Evolutionary conservation across 2,113 vertebrate genomes (phyloP).

Genomic region (Semicossyphus pulcher): DNA sequence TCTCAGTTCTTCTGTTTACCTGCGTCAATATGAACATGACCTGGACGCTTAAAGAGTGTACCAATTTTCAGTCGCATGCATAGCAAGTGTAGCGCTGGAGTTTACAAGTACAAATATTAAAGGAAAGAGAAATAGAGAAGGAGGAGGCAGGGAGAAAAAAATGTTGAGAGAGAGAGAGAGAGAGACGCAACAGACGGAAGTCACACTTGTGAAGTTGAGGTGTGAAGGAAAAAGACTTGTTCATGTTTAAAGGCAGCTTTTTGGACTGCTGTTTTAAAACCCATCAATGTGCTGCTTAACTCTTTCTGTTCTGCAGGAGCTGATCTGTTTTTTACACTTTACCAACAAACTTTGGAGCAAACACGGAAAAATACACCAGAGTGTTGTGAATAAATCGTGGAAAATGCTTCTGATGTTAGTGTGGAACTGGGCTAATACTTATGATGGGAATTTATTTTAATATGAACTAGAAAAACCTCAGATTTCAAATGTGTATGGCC

Average conservation of each 20-base stretch:
- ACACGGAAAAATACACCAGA: slow-evolving; percentile 17
- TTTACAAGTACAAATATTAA: slow-evolving; percentile 38
- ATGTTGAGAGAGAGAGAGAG: slow-evolving; percentile 49
- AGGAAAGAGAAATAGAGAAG: slow-evolving; percentile 42
- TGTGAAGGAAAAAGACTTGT: slow-evolving; percentile 81
- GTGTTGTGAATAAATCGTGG: background rate
- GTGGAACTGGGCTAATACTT: too few species aligned
- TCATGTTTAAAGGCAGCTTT: slow-evolving; percentile 79
- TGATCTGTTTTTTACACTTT: slow-evolving; percentile 17
- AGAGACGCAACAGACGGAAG: slow-evolving; percentile 78
- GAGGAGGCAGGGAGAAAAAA: slow-evolving; percentile 45
- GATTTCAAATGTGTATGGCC: background rate
- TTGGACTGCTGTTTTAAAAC: slow-evolving; percentile 81
- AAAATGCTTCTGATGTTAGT: too few species aligned
- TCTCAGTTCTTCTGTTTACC: background rate
- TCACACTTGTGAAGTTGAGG: slow-evolving; percentile 80
- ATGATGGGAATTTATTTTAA: too few species aligned
- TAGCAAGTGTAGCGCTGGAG: background rate
- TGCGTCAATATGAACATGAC: background rate
- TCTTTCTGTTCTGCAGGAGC: slow-evolving; percentile 25
- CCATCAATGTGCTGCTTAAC: slow-evolving; percentile 57
- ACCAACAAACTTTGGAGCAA: slow-evolving; percentile 26
- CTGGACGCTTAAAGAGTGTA: background rate
- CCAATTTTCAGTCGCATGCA: background rate
- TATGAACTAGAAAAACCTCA: background rate